Evolutionary conservation across 2,797 vertebrate genomes (phyloP).

Genomic region (Sardinella longiceps): DNA sequence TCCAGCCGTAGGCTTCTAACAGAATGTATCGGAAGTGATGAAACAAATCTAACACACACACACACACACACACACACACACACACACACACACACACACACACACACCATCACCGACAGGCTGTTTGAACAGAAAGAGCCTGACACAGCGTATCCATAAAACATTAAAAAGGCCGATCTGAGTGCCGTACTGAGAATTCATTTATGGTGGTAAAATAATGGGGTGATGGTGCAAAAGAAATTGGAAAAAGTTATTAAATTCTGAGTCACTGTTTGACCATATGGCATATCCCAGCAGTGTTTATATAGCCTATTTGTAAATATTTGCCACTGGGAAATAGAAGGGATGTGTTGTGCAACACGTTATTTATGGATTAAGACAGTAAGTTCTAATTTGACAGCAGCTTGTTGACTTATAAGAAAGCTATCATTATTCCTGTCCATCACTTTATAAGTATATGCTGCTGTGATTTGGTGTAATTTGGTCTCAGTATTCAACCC

Average conservation of each 20-base stretch:
- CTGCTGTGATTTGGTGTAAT: no score
- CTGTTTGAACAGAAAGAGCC: background rate
- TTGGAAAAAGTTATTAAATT: background rate
- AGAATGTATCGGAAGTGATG: no score
- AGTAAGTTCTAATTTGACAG: background rate
- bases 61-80: background rate
- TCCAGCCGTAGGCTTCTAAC: background rate
- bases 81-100: no score
- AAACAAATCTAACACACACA: background rate
- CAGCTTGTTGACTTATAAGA: background rate
- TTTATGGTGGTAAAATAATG: background rate
- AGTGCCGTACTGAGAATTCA: background rate
- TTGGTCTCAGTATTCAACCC: no score
- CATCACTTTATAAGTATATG: no score
- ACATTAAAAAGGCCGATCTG: background rate
- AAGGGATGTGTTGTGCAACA: background rate
- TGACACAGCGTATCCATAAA: background rate
- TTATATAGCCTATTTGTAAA: background rate
- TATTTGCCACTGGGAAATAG: background rate
- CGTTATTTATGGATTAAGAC: background rate
- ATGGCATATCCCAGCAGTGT: background rate
- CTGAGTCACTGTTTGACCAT: background rate
- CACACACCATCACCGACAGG: background rate
- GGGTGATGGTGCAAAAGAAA: background rate
- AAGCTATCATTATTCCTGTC: background rate